Conservation (phyloP, 2,888 invertebrate species). For the Drosophila koepferae region DNA sequence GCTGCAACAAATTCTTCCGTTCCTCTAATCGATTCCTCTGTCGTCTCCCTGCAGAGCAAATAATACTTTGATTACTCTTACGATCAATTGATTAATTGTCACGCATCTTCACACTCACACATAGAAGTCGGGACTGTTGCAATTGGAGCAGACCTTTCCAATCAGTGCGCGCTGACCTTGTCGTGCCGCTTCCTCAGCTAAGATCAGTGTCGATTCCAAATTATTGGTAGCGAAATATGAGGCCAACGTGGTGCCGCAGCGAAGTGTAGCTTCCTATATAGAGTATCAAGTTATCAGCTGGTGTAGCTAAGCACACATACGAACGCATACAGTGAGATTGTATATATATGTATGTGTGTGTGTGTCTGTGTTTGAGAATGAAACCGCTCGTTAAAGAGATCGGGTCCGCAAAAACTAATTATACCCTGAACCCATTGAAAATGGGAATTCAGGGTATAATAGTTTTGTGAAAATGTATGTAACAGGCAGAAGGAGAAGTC, state of each 20-base stretch:
- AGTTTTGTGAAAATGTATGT: no score
- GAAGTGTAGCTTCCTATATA: constrained; percentile 89
- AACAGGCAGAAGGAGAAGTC: no score
- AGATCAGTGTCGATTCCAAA: constrained; percentile 88
- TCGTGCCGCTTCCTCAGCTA: constrained; percentile 89
- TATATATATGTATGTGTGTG: background rate
- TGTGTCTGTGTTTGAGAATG: background rate
- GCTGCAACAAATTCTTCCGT: constrained; percentile 88
- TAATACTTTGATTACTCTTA: background rate
- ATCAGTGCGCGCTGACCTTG: constrained; percentile 93
- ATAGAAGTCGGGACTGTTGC: constrained; percentile 83
- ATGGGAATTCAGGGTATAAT: no score
- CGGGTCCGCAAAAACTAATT: background rate
- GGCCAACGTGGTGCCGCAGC: constrained; percentile 94
- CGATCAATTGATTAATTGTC: background rate
- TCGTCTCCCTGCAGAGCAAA: constrained; percentile 87
- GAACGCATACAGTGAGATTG: background rate
- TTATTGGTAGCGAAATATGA: constrained; percentile 94
- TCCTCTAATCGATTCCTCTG: constrained; percentile 87
- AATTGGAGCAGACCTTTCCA: constrained; percentile 90
- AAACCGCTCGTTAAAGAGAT: constrained; percentile 3
- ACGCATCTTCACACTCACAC: constrained; percentile 67
- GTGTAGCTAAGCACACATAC: background rate
- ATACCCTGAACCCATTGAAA: no score
- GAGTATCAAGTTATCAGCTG: constrained; percentile 46